Evolutionary conservation across 2,888 invertebrate genomes (phyloP).

Genomic region (Aspidiotus rigidus): DNA sequence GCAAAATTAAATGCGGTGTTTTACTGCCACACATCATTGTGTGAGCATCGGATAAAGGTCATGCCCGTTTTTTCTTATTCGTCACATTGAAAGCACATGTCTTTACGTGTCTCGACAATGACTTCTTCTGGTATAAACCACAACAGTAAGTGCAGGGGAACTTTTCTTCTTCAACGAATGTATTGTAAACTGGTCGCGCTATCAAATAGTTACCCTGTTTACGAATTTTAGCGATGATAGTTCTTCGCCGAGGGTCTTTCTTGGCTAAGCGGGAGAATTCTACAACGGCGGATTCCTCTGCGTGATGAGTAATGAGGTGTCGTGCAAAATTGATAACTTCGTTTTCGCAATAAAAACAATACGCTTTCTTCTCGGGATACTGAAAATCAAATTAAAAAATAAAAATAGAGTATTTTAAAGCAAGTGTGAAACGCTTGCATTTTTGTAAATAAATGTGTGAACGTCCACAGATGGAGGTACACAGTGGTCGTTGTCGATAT

Average conservation of each 20-base stretch:
- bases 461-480: conserved; percentile 1
- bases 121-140: conserved; percentile 1
- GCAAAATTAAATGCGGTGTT: not conserved
- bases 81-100: conserved; percentile 2
- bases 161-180: not conserved
- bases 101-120: not conserved
- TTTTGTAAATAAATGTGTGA: not conserved
- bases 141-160: conserved; percentile 2
- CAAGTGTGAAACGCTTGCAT: not conserved
- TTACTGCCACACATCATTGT: conserved; percentile 1
- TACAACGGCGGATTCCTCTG: conserved; percentile 1
- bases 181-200: not conserved
- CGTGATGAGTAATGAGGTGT: conserved; percentile 8
- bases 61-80: not conserved
- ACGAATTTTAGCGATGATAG: not conserved
- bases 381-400: conserved; percentile 1
- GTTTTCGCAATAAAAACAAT: conserved; percentile 15
- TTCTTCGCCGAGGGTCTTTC: conserved; percentile 3
- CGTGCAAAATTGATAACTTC: conserved; percentile 9
- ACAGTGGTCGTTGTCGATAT: not conserved
- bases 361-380: conserved; percentile 2
- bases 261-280: conserved; percentile 2
- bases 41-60: conserved; percentile 1
- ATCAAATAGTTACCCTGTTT: not conserved
- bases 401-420: not conserved